Base-by-base conservation (phyloP, 2,797 vertebrate genomes). In the Sebastes jordani region DNA sequence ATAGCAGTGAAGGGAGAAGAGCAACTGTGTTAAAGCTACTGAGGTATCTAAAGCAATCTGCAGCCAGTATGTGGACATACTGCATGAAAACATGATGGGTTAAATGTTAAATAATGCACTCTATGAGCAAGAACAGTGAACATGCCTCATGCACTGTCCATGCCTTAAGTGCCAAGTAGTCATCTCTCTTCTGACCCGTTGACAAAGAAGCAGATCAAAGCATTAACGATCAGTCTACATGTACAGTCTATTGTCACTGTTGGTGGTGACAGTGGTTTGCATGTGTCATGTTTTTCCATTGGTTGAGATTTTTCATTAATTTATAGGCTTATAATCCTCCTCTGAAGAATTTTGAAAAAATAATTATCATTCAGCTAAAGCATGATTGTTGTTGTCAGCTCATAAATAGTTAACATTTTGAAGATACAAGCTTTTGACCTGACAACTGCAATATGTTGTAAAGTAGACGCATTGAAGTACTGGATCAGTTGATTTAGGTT, bases 401-500 rank as follows among this genome's bases (percentile, higher is more conserved):
- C 11, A 3, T 11, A 25, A 63, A 64, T 52, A 36, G 1, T 2
- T 7, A 23, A 75, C 13, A 71, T 42, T 65, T 54, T 23, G 16
- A 2, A 42, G 32, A 54, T 55, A 4, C 2, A 2, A 3, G 10
- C 2, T 14, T 76, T 83, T 72, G 8, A 69, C 9, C 23, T 14
- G 3, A 56, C 6, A 46, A 38, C 29, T 3, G 1, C 10, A 27
- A n/a, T 16, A 46, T 56, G 22, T 13, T 23, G 1, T 4, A 4
- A 30, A 16, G n/a, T 11, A 22, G 8, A 38, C 1, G 4, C 3
- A 2, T 11, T 64, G 16, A 20, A 2, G 7, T 65, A 7, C 42
- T 63, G 36, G 3, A 71, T 36, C 5, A 7, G 10, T 49, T 91
- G 11, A 60, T 61, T 84, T 77, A 74, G 67, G 69, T 66, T 9